A percentile compares a stretch with the other conserved stretches of the same genome.
Conservation (phyloP, 2,888 invertebrate genomes). For the Nemurella pictetii region DNA sequence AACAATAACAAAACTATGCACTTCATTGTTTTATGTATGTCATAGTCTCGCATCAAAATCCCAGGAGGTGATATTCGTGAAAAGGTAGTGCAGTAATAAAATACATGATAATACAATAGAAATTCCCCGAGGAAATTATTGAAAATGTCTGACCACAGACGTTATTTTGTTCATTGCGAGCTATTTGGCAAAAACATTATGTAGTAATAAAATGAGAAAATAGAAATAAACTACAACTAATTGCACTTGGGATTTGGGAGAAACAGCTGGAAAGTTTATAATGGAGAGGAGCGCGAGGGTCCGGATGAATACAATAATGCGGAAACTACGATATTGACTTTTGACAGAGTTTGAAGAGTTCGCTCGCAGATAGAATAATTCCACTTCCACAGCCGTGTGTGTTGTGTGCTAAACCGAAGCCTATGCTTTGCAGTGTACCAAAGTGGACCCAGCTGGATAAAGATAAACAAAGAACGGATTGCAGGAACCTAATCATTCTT, state of each 20-base stretch:
- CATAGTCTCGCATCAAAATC: neutral
- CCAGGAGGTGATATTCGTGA: slow-evolving; percentile 21
- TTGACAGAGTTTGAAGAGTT: neutral
- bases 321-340: neutral
- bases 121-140: slow-evolving; percentile 29
- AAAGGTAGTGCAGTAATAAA: slow-evolving; percentile 25
- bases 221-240: slow-evolving; percentile 9
- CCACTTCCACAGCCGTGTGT: neutral
- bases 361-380: neutral
- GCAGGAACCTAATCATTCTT: too few relatives aligned
- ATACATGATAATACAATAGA: slow-evolving; percentile 20
- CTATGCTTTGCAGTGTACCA: neutral
- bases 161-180: slow-evolving; percentile 19
- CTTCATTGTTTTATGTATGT: neutral
- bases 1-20: neutral
- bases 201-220: neutral
- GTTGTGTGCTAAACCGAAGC: neutral
- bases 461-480: too few relatives aligned
- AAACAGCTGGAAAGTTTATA: neutral
- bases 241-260: slow-evolving; percentile 14
- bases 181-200: neutral
- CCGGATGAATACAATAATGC: neutral
- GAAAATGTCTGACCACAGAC: slow-evolving; percentile 30
- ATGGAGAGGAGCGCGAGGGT: too few relatives aligned
- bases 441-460: neutral